Conservation (phyloP, 2,113 vertebrate genomes). For the Arizona elegans region DNA sequence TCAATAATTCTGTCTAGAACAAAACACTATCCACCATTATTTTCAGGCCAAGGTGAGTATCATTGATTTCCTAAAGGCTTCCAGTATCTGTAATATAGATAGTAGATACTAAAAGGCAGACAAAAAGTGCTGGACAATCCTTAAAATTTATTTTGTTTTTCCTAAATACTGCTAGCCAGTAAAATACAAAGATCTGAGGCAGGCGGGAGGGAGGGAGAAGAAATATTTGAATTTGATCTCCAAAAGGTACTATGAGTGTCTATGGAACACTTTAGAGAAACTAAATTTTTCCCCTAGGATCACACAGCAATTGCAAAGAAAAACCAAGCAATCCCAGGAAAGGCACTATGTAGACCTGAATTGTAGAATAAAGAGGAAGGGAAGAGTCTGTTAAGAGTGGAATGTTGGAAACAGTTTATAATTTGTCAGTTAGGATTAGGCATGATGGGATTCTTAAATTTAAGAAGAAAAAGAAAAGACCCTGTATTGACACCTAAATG, state of each 20-base stretch:
- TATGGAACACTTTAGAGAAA: background rate
- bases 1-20: background rate
- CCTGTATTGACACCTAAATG: background rate
- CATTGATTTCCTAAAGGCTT: background rate
- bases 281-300: background rate
- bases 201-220: too few relatives aligned
- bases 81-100: background rate
- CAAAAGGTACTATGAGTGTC: background rate
- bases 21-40: background rate
- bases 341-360: background rate
- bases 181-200: background rate
- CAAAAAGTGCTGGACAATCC: background rate
- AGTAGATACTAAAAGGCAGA: background rate
- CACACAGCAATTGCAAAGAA: background rate
- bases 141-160: background rate
- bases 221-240: background rate
- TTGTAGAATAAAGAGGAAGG: background rate
- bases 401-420: background rate
- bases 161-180: background rate
- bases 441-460: background rate
- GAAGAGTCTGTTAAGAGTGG: background rate
- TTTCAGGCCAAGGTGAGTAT: background rate
- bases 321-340: background rate
- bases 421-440: background rate
- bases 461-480: background rate